Conservation (phyloP, 2,888 invertebrate genomes). For the Linhomoeus sp. region DNA sequence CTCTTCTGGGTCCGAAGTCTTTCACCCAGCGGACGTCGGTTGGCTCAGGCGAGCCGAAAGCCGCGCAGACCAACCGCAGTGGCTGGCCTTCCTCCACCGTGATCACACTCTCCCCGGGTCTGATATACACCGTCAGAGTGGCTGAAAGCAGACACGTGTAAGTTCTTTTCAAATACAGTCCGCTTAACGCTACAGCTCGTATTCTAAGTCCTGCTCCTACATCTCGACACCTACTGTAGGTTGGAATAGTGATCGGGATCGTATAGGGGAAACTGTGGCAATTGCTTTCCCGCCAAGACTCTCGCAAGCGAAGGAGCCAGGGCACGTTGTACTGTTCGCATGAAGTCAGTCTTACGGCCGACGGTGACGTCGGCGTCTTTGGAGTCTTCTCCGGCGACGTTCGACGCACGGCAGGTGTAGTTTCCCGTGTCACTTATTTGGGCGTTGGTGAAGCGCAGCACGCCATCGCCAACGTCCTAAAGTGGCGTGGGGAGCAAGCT, state of each 20-base stretch:
- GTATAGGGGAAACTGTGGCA: too few species aligned
- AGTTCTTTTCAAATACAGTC: too few species aligned
- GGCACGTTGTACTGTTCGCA: too few species aligned
- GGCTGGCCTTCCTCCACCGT: constrained; percentile 45
- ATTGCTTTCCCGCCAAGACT: too few species aligned
- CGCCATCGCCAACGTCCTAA: constrained; percentile 2
- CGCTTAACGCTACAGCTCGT: too few species aligned
- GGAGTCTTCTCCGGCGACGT: background rate
- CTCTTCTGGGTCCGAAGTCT: constrained; percentile 3
- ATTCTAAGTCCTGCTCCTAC: too few species aligned
- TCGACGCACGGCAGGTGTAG: constrained; percentile 2
- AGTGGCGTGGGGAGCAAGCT: too few species aligned
- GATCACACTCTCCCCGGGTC: constrained; percentile 28
- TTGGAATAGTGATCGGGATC: too few species aligned
- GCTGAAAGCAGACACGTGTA: too few species aligned
- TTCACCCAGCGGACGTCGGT: constrained; percentile 2
- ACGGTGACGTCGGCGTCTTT: background rate
- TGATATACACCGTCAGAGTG: background rate
- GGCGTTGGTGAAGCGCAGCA: background rate
- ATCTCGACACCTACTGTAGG: too few species aligned
- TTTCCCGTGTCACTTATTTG: background rate
- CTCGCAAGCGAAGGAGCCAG: too few species aligned
- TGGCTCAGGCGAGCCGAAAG: constrained; percentile 17
- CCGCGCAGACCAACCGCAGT: constrained; percentile 48
- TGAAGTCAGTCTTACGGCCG: too few species aligned